Conservation (phyloP, 1,140 invertebrate genomes). For the Scaptodrosophila lebanonensis region DNA sequence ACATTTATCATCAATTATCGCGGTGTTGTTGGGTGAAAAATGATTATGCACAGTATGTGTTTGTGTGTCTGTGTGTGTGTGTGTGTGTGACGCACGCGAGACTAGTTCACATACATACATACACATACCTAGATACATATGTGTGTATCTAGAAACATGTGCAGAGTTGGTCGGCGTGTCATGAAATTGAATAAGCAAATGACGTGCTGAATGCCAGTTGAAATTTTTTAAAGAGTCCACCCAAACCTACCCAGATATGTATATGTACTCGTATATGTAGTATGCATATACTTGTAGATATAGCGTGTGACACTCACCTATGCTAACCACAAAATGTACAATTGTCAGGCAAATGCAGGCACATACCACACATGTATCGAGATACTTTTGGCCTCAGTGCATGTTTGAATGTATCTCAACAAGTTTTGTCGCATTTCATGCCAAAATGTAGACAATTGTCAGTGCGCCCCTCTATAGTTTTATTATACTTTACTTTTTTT, state of each 20-base stretch:
- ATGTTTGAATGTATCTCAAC: slow-evolving; percentile 15
- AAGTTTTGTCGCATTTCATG: slow-evolving; percentile 54
- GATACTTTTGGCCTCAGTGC: not conserved
- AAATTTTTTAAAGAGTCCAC: slow-evolving; percentile 39
- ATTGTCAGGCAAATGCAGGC: slow-evolving; percentile 19
- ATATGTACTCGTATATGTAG: too few species aligned
- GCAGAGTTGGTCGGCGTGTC: slow-evolving; percentile 52
- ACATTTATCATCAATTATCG: slow-evolving; percentile 75
- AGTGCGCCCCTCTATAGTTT: slow-evolving; percentile 18
- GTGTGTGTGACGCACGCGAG: slow-evolving; percentile 54
- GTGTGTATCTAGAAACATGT: slow-evolving; percentile 6
- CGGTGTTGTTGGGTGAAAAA: slow-evolving; percentile 54
- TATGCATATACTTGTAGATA: slow-evolving; percentile 13
- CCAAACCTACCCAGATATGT: too few species aligned
- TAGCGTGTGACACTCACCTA: slow-evolving; percentile 49
- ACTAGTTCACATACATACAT: slow-evolving; percentile 6
- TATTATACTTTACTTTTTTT: slow-evolving; percentile 1
- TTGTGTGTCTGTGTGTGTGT: too few species aligned
- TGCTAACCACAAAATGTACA: slow-evolving; percentile 65
- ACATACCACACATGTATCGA: not conserved
- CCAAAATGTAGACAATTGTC: slow-evolving; percentile 70
- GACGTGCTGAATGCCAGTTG: slow-evolving; percentile 72
- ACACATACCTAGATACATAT: not conserved
- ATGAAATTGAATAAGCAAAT: slow-evolving; percentile 75
- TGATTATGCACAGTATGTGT: too few species aligned